Evolutionary conservation across 2,888 invertebrate genomes (phyloP), one percentile per base, ranked within the genome.

Genomic region (Ennomos erosarius): DNA sequence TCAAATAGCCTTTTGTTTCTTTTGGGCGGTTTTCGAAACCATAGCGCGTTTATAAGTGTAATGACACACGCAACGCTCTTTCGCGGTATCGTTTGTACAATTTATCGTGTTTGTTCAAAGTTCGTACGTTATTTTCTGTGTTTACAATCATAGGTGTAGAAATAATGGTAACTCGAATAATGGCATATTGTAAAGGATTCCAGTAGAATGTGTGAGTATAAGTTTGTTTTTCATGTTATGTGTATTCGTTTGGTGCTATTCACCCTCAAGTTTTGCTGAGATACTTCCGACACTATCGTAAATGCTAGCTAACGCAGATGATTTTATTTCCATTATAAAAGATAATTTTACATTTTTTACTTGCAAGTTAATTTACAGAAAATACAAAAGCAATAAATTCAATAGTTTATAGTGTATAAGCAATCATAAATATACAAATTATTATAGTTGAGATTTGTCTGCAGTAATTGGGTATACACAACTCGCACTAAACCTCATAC

Each of bases 151-250:
- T 39, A 33, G 6, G 33, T 5, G 9, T 13, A 46, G 36, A 43
- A 51, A 16, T 10, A 36, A 36, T 43, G 42, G 16, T 43, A 36
- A 36, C 8, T 51, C 36, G 10, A 42, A 16, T 36, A 16, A 16
- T 8, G 36, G 13, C 50, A 43, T 51, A 43, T 42, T 50, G 8
- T 11, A 35, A 50, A 35, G 43, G 51, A 51, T 43, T 51, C 35
- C 16, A 51, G 51, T 43, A 50, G 42, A 43, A 36, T 51, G 1
- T 16, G 36, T 16, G 42, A n/a, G 8, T 13, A 33, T 50, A 35
- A 12, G 49, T 13, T 42, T 48, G 8, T 12, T 34, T 33, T 48
- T 1, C 5, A 26, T 37, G 6, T 50, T 38, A 11, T 49, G 33
- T 34, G 49, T 49, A 10, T 13, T 26, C 26, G 26, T 26, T 26